These are phyloP conservation scores for Scolopax rusticola DNA, from an alignment of 2,797 vertebrate genomes.

Conservation along the genomic window DNA sequence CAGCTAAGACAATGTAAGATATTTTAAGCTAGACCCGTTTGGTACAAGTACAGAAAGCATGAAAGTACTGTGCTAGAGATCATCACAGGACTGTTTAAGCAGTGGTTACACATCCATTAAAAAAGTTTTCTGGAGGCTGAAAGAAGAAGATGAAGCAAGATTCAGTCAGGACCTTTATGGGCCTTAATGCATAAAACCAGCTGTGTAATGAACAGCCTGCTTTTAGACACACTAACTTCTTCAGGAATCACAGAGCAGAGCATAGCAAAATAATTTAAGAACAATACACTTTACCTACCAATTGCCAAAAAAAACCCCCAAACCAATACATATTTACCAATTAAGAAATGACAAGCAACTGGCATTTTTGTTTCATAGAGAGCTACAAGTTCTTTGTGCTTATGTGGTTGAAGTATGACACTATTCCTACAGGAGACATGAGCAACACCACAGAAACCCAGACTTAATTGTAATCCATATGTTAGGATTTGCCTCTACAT, in stretches of 20 bases:
- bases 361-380: background rate
- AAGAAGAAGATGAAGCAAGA: background rate
- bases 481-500: background rate
- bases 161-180: background rate
- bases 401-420: background rate
- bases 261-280: background rate
- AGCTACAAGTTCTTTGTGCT: background rate
- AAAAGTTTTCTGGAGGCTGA: slow-evolving; percentile 7
- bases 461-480: background rate
- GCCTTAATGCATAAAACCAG: background rate
- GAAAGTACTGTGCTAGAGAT: background rate
- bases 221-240: background rate
- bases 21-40: slow-evolving; percentile 36
- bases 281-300: background rate
- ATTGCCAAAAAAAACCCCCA: background rate
- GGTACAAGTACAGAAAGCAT: slow-evolving; percentile 15
- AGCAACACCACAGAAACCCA: background rate
- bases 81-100: background rate
- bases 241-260: background rate
- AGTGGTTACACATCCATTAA: background rate
- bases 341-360: background rate
- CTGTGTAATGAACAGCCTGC: background rate
- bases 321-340: background rate
- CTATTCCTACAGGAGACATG: background rate
- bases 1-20: slow-evolving; percentile 35